These are phyloP conservation scores for Hydropsyche betteni DNA, from an alignment of 2,888 invertebrate genomes.

Conservation along the genomic window DNA sequence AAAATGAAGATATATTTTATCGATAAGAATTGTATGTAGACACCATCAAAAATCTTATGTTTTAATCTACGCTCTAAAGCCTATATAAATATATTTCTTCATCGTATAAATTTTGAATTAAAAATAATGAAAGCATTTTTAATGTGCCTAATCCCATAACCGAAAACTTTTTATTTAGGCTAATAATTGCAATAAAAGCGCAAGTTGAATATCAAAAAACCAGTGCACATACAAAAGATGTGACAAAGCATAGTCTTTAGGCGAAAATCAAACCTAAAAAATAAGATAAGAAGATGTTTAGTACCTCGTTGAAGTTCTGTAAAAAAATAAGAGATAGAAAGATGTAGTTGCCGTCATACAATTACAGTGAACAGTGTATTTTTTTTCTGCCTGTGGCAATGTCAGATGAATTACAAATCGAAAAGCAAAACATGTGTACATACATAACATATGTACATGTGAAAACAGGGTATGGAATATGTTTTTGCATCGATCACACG, in stretches of 20 bases:
- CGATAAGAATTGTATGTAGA: too few relatives aligned
- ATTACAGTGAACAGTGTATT: constrained; percentile 40
- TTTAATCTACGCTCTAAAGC: too few relatives aligned
- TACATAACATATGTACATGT: constrained; percentile 29
- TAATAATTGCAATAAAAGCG: constrained; percentile 13
- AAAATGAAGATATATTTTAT: too few relatives aligned
- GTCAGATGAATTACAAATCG: constrained; percentile 33
- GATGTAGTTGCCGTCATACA: constrained; percentile 49
- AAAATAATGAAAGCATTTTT: too few relatives aligned
- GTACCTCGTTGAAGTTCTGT: constrained; percentile 70
- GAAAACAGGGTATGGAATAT: constrained; percentile 12
- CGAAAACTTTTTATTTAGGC: too few relatives aligned
- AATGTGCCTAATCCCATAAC: too few relatives aligned
- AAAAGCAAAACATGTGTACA: constrained; percentile 20
- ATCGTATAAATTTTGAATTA: too few relatives aligned
- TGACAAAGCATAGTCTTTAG: constrained; percentile 19
- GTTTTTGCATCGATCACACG: constrained; percentile 5
- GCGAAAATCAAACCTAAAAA: constrained; percentile 12
- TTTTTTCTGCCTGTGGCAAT: constrained; percentile 41
- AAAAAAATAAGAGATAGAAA: constrained; percentile 66
- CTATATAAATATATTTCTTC: too few relatives aligned
- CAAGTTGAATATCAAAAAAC: constrained; percentile 14
- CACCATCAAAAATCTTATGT: too few relatives aligned
- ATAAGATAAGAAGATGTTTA: constrained; percentile 51
- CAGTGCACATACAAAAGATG: constrained; percentile 21